These are phyloP conservation scores for Pseudorhiza aurosa DNA, from an alignment of 30 jellyfish, hydroid and myxozoan species.

Conservation along the genomic window DNA sequence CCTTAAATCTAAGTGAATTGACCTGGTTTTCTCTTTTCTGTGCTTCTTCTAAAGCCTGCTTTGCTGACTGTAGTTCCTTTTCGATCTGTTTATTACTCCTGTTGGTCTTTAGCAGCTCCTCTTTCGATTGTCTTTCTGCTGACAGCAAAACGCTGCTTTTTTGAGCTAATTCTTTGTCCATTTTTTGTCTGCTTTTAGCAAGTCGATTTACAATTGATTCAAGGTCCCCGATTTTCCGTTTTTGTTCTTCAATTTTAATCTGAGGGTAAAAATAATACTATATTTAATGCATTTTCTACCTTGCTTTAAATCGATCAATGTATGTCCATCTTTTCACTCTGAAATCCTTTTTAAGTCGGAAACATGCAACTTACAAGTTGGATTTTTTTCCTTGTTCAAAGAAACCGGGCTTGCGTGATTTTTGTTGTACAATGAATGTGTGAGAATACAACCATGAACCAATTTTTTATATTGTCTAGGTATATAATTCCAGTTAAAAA, in stretches of 20 bases:
- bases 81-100: slow-evolving; percentile 33
- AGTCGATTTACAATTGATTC: slow-evolving; percentile 61
- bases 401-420: no score
- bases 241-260: slow-evolving; percentile 62
- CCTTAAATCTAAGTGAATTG: not conserved
- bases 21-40: slow-evolving; percentile 79
- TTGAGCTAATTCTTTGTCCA: slow-evolving; percentile 48
- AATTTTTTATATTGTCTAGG: no score
- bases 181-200: slow-evolving; percentile 72
- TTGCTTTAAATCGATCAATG: no score
- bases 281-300: no score
- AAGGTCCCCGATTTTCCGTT: slow-evolving; percentile 56
- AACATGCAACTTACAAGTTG: no score
- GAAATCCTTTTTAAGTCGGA: no score
- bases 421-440: no score
- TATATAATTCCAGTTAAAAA: no score
- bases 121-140: slow-evolving; percentile 25
- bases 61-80: slow-evolving; percentile 53
- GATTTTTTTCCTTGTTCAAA: no score
- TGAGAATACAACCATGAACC: no score
- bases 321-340: no score
- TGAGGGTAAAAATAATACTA: not conserved
- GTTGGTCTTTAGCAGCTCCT: slow-evolving; percentile 1
- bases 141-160: slow-evolving; percentile 42
- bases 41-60: slow-evolving; percentile 41